Evolutionary conservation across 2,113 vertebrate species (phyloP), one percentile per base, ranked within the genome.

Genomic region (Burhinus oedicnemus): DNA sequence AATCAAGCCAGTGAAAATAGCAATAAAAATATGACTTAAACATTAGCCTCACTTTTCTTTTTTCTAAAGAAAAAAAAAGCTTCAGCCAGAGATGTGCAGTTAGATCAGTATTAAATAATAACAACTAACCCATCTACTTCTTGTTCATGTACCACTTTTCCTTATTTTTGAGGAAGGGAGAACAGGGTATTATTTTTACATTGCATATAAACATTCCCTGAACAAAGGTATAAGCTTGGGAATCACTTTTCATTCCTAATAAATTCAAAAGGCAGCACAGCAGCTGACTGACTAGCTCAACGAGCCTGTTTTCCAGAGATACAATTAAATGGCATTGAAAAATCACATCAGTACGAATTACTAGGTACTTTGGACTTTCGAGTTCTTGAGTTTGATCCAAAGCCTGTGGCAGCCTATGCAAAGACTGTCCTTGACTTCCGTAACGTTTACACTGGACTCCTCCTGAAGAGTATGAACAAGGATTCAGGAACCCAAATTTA

Each of bases 241-340:
- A 95, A 36, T 84, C 52, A 29, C 74, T 65, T 89, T 89, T 78
- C 6, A 3, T 32, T 95, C 66, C 83, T 70, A 22, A 58, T 79
- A 81, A 85, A 91, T 72, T 85, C 84, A 87, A 78, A 89, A 87
- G n/a, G 66, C 55, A 89, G 71, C 38, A 80, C 29, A 79, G 49
- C 80, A 89, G 69, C 52, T 77, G 57, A 71, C 60, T 60, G 80
- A 76, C 40, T 60, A 69, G 57, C 49, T 84, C 69, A 79, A 74
- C 40, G 85, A 89, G 49, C 38, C 51, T 70, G 45, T 58, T 91
- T 95, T 87, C 49, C 75, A 95, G 44, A 52, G 70, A 65, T 54
- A 92, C 16, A 68, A 94, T 69, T 72, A 79, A 95, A 85, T 42
- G 22, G 47, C 47, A 81, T 72, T 89, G 87, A 91, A 95, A 96